phyloP scores from a whole-genome alignment of 1,140 invertebrate genomes.

The Eupristina koningsbergeri region DNA sequence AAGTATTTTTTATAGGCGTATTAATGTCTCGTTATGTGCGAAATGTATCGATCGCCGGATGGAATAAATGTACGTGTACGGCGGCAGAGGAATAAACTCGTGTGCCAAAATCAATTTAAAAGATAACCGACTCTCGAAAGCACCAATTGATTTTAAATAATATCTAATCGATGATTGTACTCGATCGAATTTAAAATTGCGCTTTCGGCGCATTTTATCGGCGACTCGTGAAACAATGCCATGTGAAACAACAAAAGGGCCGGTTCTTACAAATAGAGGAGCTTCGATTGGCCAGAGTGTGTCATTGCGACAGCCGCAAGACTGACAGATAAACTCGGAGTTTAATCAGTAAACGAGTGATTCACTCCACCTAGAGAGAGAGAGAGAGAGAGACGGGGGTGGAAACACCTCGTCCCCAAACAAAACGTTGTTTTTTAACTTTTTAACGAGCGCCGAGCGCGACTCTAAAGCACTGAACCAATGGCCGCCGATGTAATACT shows the following conservation, averaged over 20 bases:
- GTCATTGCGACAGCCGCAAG: too few relatives aligned
- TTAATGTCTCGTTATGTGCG: too few relatives aligned
- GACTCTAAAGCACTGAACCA: too few relatives aligned
- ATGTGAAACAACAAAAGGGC: background rate
- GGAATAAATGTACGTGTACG: background rate
- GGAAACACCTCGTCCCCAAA: background rate
- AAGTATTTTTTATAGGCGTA: background rate
- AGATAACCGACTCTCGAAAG: background rate
- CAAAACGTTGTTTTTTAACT: background rate
- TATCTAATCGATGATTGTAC: too few relatives aligned
- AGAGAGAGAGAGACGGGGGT: background rate
- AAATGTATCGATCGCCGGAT: background rate
- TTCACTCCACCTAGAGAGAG: background rate
- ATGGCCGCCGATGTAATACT: background rate
- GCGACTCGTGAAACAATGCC: background rate
- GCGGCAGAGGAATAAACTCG: too few relatives aligned
- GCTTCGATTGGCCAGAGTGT: too few relatives aligned
- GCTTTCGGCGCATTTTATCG: background rate
- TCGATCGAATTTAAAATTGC: too few relatives aligned
- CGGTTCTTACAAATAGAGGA: background rate
- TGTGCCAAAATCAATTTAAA: background rate
- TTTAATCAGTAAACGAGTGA: background rate
- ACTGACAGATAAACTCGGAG: too few relatives aligned
- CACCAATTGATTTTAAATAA: background rate
- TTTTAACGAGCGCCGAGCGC: too few relatives aligned